phyloP scores from a whole-genome alignment of 1,140 invertebrate species.

The Drosophila kohkoa region DNA sequence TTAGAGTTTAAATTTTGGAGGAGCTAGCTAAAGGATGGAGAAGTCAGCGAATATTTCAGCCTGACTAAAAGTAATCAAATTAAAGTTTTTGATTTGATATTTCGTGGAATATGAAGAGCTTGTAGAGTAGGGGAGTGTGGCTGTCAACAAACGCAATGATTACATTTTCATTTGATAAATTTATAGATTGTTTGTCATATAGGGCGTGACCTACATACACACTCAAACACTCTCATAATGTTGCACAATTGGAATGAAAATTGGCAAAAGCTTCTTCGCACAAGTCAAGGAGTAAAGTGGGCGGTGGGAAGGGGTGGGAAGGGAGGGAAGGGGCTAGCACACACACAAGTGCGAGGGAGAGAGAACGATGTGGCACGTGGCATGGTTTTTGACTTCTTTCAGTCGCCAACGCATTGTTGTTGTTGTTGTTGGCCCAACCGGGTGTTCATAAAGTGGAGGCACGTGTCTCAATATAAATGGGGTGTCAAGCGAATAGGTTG shows the following conservation, averaged over 20 bases:
- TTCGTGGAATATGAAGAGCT: background rate
- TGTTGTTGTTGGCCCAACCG: background rate
- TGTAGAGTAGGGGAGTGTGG: slow-evolving; percentile 4
- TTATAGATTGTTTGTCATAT: slow-evolving; percentile 62
- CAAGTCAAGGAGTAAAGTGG: slow-evolving; percentile 1
- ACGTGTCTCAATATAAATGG: slow-evolving; percentile 68
- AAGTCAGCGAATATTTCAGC: background rate
- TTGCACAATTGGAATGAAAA: slow-evolving; percentile 70
- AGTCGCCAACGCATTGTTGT: too few relatives aligned
- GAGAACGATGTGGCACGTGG: slow-evolving; percentile 50
- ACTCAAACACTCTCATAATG: background rate
- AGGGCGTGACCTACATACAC: slow-evolving; percentile 73
- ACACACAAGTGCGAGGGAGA: slow-evolving; percentile 23
- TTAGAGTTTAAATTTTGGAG: too few relatives aligned
- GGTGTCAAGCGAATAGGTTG: slow-evolving; percentile 31
- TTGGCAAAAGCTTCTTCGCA: slow-evolving; percentile 61
- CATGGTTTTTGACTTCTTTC: slow-evolving; percentile 72
- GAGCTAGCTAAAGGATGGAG: background rate
- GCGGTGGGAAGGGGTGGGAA: too few relatives aligned
- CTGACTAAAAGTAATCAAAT: background rate
- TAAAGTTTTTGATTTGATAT: background rate
- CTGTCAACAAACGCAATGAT: slow-evolving; percentile 59
- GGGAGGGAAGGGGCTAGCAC: slow-evolving; percentile 32
- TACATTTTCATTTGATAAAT: slow-evolving; percentile 69
- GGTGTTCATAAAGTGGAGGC: slow-evolving; percentile 58